Evolutionary conservation across 1,140 invertebrate species (phyloP).

Genomic region (Panulirus ornatus): DNA sequence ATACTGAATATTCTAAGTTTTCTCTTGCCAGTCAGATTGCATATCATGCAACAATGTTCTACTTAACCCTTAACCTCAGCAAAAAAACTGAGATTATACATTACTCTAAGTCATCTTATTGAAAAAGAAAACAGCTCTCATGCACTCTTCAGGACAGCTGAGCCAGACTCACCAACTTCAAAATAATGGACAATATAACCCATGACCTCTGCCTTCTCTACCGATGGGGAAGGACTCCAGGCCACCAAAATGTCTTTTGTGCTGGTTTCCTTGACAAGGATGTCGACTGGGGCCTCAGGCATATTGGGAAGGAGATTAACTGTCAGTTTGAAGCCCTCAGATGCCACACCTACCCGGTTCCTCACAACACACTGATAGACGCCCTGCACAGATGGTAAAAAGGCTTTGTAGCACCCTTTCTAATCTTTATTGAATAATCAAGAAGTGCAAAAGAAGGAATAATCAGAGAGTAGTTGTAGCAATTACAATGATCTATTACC

Average conservation of each 20-base stretch:
- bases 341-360: conserved; percentile 51
- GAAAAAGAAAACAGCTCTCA: too few species aligned
- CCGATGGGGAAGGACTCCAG: conserved; percentile 4
- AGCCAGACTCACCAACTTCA: not conserved
- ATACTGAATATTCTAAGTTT: too few species aligned
- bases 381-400: conserved; percentile 7
- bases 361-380: conserved; percentile 48
- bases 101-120: too few species aligned
- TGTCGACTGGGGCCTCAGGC: conserved; percentile 26
- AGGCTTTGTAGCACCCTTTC: not conserved
- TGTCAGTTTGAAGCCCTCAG: conserved; percentile 38
- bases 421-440: too few species aligned
- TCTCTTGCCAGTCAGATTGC: too few species aligned
- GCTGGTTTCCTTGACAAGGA: not conserved
- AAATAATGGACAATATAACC: conserved; percentile 34
- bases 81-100: too few species aligned
- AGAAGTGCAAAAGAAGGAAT: too few species aligned
- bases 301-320: conserved; percentile 14
- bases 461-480: too few species aligned
- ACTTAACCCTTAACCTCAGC: too few species aligned
- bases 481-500: too few species aligned
- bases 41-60: too few species aligned
- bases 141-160: too few species aligned
- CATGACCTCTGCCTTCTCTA: not conserved
- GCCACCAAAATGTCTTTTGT: not conserved